Conservation (phyloP, 2,888 invertebrate species). For the Alcis repandata region DNA sequence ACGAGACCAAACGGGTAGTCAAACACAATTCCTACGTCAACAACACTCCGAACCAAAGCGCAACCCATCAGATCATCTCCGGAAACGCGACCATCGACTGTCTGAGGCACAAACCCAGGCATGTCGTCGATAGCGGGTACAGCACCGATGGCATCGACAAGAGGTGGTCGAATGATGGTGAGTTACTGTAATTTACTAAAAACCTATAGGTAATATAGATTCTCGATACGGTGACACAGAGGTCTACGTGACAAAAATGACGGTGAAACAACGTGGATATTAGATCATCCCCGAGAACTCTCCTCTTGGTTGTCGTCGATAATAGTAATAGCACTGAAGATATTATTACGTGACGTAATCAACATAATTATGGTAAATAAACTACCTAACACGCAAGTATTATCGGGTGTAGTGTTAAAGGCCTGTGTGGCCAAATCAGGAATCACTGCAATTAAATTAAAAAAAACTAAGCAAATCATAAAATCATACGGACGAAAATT, state of each 20-base stretch:
- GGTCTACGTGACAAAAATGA: neutral
- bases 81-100: constrained; percentile 84
- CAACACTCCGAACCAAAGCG: constrained; percentile 65
- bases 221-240: neutral
- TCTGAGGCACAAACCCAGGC: constrained; percentile 83
- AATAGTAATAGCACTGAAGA: too few relatives aligned
- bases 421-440: too few relatives aligned
- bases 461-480: too few relatives aligned
- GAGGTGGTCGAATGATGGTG: constrained; percentile 93
- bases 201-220: neutral
- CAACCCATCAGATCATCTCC: constrained; percentile 73
- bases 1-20: constrained; percentile 79
- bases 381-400: too few relatives aligned
- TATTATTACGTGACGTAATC: too few relatives aligned
- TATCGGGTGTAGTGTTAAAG: too few relatives aligned
- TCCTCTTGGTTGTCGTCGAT: neutral
- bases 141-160: constrained; percentile 94
- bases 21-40: constrained; percentile 77
- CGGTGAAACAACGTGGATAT: neutral
- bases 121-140: constrained; percentile 96
- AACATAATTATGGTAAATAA: too few relatives aligned
- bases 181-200: constrained; percentile 56
- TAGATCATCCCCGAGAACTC: neutral
- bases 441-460: too few relatives aligned
- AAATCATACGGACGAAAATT: too few relatives aligned